Percentiles rank a stretch among this genome's conserved stretches.
Conservation (phyloP, 2,113 vertebrate species). For the Sceloporus undulatus region DNA sequence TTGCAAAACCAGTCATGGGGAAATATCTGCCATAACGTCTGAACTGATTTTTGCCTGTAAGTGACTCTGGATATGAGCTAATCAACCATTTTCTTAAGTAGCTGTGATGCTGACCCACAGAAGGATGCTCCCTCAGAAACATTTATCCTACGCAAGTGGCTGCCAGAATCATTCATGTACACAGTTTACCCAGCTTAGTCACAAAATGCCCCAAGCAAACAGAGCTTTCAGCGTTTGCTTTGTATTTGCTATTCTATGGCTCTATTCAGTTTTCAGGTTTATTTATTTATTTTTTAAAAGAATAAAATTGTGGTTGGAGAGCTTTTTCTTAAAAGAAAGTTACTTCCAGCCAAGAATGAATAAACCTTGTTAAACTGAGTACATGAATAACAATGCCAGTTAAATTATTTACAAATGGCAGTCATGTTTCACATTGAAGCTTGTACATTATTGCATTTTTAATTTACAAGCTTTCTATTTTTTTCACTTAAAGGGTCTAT, state of each 20-base stretch:
- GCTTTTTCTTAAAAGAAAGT: conserved; percentile 56
- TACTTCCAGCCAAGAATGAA: conserved; percentile 54
- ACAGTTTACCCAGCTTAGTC: conserved; percentile 47
- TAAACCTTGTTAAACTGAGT: conserved; percentile 47
- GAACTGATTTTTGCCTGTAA: neutral
- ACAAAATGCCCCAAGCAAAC: conserved; percentile 32
- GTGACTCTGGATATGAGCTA: neutral
- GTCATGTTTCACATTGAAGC: conserved; percentile 42
- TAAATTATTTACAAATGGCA: conserved; percentile 54
- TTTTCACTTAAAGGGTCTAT: conserved; percentile 33
- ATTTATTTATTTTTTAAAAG: neutral
- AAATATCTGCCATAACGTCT: neutral
- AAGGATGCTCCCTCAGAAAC: conserved; percentile 12
- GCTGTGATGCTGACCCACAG: neutral
- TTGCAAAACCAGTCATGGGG: neutral
- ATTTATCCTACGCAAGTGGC: conserved; percentile 15
- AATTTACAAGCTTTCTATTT: conserved; percentile 63
- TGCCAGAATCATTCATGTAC: conserved; percentile 29
- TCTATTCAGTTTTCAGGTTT: conserved; percentile 26
- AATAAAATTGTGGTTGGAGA: neutral
- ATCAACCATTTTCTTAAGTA: conserved; percentile 10
- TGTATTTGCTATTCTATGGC: conserved; percentile 32
- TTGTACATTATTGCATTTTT: conserved; percentile 58
- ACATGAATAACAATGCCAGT: conserved; percentile 57
- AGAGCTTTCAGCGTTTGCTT: conserved; percentile 42